Conservation (phyloP, 2,888 invertebrate species). For the Caenorhabditis auriculariae region DNA sequence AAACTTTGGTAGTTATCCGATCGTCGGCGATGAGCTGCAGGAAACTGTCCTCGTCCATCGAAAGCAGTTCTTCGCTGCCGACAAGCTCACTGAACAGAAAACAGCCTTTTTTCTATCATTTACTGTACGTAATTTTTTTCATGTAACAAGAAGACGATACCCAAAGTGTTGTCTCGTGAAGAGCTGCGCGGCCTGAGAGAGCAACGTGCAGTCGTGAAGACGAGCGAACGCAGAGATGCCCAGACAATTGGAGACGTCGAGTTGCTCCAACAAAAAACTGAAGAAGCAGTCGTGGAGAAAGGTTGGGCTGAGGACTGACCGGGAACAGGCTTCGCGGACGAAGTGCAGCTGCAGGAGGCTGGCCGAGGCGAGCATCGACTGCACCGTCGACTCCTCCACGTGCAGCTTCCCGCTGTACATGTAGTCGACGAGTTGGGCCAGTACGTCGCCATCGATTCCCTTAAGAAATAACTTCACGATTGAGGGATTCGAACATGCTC, state of each 20-base stretch:
- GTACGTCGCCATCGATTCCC: conserved; percentile 25
- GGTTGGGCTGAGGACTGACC: background rate
- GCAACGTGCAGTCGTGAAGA: conserved; percentile 93
- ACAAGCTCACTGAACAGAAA: conserved; percentile 25
- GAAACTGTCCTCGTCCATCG: conserved; percentile 19
- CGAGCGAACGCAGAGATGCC: conserved; percentile 97
- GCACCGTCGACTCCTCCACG: conserved; percentile 28
- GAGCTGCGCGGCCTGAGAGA: conserved; percentile 92
- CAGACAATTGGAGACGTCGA: conserved; percentile 95
- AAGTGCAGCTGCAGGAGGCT: conserved; percentile 18
- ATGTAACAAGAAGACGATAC: conserved; percentile 21
- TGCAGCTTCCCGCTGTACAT: conserved; percentile 31
- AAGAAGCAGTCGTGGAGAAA: conserved; percentile 70
- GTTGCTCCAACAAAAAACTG: conserved; percentile 94
- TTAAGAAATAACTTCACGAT: conserved; percentile 1
- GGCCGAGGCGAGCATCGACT: conserved; percentile 21
- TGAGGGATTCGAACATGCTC: background rate
- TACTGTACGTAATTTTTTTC: conserved; percentile 1
- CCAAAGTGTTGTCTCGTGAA: conserved; percentile 98
- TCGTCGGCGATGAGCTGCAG: conserved; percentile 28
- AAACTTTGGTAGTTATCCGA: conserved; percentile 15
- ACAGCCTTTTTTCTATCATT: too few relatives aligned
- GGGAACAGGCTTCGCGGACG: conserved; percentile 24
- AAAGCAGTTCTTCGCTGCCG: conserved; percentile 23
- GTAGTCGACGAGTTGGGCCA: conserved; percentile 26